Evolutionary conservation across 2,888 invertebrate genomes (phyloP).

Genomic region (Rapana venosa): DNA sequence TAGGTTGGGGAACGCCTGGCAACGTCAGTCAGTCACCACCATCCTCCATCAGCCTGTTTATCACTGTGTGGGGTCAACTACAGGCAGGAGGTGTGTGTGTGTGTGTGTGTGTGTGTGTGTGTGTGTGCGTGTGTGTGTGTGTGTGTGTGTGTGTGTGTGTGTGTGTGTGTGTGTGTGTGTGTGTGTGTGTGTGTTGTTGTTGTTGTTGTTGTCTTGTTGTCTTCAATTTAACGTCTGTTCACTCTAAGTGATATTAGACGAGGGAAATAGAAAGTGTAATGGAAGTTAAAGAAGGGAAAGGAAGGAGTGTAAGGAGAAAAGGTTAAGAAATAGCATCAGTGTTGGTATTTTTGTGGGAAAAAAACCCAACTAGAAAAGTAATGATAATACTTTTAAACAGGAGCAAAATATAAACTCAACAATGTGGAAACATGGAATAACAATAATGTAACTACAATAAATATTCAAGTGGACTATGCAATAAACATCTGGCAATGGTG

Average conservation of each 20-base stretch:
- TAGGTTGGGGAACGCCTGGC: not conserved
- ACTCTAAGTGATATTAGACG: no score
- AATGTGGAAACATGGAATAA: no score
- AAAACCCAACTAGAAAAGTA: no score
- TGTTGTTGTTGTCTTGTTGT: not conserved
- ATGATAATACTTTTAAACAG: no score
- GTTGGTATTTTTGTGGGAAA: no score
- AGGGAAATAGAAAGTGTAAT: no score
- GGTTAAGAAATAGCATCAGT: not conserved
- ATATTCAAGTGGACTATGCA: no score
- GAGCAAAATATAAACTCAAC: no score
- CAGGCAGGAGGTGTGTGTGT: not conserved
- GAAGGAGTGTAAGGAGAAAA: not conserved
- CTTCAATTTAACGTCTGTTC: no score
- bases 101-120: not conserved
- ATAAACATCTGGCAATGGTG: not conserved
- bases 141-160: not conserved
- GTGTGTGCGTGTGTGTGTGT: not conserved
- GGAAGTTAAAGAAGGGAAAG: not conserved
- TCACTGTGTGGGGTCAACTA: not conserved
- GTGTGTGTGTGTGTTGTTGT: not conserved
- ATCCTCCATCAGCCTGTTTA: not conserved
- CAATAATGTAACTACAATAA: no score
- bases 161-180: not conserved
- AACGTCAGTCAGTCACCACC: not conserved